These are phyloP conservation scores for Globia sparganii DNA, from an alignment of 2,888 invertebrate genomes.

Conservation along the genomic window DNA sequence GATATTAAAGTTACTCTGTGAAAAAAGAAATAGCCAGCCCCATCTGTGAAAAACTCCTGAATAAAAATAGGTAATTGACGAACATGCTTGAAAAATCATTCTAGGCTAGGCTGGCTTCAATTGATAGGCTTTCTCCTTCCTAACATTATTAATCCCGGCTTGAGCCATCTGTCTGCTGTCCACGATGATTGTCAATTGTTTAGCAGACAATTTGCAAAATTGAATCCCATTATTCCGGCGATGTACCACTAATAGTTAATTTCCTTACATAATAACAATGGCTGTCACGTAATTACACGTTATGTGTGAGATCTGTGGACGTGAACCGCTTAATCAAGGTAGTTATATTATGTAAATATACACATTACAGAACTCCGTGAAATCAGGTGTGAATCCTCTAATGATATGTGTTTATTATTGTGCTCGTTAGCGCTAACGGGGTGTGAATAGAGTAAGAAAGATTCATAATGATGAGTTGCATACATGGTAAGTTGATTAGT, in stretches of 20 bases:
- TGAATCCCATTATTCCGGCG: slow-evolving; percentile 27
- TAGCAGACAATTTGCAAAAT: slow-evolving; percentile 47
- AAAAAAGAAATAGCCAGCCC: background rate
- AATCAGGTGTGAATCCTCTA: slow-evolving; percentile 57
- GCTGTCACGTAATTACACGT: slow-evolving; percentile 46
- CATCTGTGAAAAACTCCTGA: background rate
- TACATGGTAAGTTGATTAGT: slow-evolving; percentile 13
- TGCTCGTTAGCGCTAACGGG: slow-evolving; percentile 42
- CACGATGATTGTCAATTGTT: slow-evolving; percentile 36
- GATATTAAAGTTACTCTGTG: background rate
- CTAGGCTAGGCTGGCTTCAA: background rate
- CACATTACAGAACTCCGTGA: slow-evolving; percentile 24
- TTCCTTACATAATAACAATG: slow-evolving; percentile 53
- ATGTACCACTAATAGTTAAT: slow-evolving; percentile 47
- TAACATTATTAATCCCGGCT: background rate
- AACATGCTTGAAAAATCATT: slow-evolving; percentile 2
- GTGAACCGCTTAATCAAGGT: slow-evolving; percentile 60
- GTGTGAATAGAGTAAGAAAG: slow-evolving; percentile 26
- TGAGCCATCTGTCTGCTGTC: slow-evolving; percentile 11
- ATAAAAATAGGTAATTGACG: background rate
- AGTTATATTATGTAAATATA: slow-evolving; percentile 51
- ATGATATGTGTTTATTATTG: slow-evolving; percentile 49
- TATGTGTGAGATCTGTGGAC: slow-evolving; percentile 44
- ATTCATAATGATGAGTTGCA: slow-evolving; percentile 27
- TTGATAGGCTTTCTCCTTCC: background rate